Evolutionary conservation across 1,140 invertebrate species (phyloP).

Genomic region (Platyura marginata): DNA sequence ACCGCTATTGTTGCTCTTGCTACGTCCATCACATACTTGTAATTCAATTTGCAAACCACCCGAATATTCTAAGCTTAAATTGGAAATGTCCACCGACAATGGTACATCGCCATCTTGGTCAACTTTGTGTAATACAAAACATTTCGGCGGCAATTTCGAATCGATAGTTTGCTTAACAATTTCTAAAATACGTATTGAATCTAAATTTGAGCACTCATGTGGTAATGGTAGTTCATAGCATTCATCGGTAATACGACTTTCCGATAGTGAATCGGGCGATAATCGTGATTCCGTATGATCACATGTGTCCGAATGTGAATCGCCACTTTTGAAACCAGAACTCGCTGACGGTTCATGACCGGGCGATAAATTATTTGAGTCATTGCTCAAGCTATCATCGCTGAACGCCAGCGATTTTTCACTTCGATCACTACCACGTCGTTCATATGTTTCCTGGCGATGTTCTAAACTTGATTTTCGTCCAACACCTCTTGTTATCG

Average conservation of each 20-base stretch:
- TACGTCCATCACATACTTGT: constrained; percentile 57
- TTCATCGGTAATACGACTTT: constrained; percentile 27
- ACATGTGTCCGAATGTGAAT: constrained; percentile 23
- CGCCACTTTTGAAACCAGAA: constrained; percentile 21
- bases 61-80: constrained; percentile 56
- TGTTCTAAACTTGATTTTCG: constrained; percentile 34
- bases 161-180: constrained; percentile 68
- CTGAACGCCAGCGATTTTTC: constrained; percentile 46
- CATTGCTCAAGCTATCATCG: constrained; percentile 44
- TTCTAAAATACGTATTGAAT: constrained; percentile 59
- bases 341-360: constrained; percentile 22
- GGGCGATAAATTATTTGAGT: constrained; percentile 28
- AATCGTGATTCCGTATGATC: constrained; percentile 20
- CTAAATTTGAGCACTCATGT: constrained; percentile 56
- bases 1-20: constrained; percentile 33
- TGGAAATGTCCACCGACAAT: constrained; percentile 22
- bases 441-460: constrained; percentile 4
- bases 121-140: constrained; percentile 34
- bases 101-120: constrained; percentile 14
- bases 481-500: constrained; percentile 61
- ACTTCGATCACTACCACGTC: constrained; percentile 33
- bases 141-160: constrained; percentile 54
- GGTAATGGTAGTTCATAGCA: constrained; percentile 54
- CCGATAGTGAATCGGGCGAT: constrained; percentile 22
- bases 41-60: constrained; percentile 76